These are phyloP conservation scores for Macquaria australasica DNA, from an alignment of 2,113 vertebrate species.

Conservation along the genomic window DNA sequence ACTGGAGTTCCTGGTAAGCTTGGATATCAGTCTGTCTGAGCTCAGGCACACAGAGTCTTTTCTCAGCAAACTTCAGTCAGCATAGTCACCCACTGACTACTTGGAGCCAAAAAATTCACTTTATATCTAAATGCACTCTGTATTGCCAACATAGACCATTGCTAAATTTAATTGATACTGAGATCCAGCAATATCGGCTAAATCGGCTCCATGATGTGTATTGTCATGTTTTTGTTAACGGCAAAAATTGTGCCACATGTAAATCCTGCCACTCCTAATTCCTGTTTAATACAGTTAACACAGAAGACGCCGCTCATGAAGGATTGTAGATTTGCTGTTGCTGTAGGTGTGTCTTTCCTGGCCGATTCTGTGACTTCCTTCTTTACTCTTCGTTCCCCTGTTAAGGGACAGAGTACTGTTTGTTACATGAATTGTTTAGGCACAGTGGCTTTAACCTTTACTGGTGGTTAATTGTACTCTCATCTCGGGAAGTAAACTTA, in stretches of 20 bases:
- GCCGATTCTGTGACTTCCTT: neutral
- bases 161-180: neutral
- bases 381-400: neutral
- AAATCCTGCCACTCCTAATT: neutral
- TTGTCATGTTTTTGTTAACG: neutral
- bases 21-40: neutral
- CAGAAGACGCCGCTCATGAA: neutral
- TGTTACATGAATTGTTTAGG: neutral
- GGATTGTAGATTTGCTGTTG: neutral
- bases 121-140: no score
- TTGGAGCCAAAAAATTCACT: no score
- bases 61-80: no score
- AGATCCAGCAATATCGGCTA: neutral
- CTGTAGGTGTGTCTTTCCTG: neutral
- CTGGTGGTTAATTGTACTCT: neutral
- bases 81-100: no score
- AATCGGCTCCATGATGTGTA: neutral
- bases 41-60: neutral
- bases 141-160: no score
- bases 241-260: no score
- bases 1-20: neutral
- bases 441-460: neutral
- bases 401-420: neutral
- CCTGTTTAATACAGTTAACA: neutral
- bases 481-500: neutral